A percentile compares a stretch with the other conserved stretches of the same genome.
Evolutionary conservation across 2,113 vertebrate genomes (phyloP).

Genomic region (Crotalus helleri): DNA sequence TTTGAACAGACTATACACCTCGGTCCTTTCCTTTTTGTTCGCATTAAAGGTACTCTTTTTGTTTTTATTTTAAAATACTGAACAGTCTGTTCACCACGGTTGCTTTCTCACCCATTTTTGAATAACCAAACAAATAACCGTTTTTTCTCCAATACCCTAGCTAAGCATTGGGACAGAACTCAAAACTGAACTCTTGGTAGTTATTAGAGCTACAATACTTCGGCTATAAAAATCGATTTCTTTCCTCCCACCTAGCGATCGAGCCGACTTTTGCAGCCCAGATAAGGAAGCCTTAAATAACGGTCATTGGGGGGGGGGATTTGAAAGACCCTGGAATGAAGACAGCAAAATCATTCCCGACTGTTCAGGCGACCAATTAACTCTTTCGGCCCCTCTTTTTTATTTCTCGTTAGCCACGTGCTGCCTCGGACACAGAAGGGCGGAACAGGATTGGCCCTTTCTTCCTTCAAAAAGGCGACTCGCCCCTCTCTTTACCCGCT

Average conservation of each 20-base stretch:
- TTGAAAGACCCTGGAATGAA: neutral
- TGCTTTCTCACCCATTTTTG: neutral
- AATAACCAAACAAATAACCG: neutral
- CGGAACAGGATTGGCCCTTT: neutral
- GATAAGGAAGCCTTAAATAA: neutral
- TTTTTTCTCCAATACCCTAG: neutral
- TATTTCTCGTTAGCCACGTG: rapidly evolving
- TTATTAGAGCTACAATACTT: neutral
- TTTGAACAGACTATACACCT: neutral
- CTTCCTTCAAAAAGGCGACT: rapidly evolving
- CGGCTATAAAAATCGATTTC: neutral
- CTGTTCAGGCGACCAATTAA: neutral
- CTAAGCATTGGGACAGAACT: neutral
- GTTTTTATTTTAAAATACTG: neutral
- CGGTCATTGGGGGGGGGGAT: rapidly evolving
- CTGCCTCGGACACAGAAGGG: neutral
- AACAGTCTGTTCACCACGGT: neutral
- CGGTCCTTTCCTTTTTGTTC: neutral
- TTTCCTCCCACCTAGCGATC: neutral
- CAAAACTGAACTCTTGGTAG: neutral
- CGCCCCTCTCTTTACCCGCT: rapidly evolving
- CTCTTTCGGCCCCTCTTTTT: no score
- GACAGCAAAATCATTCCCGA: neutral
- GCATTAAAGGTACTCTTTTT: neutral
- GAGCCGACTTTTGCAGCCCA: neutral